Evolutionary conservation across 1,140 invertebrate genomes (phyloP), one percentile per base, ranked within the genome.

Genomic region (Physella acuta): DNA sequence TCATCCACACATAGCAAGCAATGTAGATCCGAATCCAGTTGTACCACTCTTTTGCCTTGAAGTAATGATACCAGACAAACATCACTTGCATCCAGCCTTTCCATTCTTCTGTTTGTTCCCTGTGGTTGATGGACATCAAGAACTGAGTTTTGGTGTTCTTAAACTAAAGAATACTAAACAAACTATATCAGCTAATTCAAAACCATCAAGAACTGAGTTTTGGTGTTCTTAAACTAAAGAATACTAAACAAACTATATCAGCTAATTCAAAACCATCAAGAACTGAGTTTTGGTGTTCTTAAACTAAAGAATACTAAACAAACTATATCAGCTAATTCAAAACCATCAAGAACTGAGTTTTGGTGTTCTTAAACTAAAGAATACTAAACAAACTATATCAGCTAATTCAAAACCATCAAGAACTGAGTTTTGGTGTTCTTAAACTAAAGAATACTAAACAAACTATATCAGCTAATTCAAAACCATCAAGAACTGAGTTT

Each of bases 51-150:
- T 72, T 73, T 36, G 79, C 79, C 2, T 74, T 75, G 68, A 81
- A 81, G 61, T 79, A 79, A 63, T 81, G 79, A 49, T 81, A 81
- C 78, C 78, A 79, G 0, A 81, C 78, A 66, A 81, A 81, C 75
- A 79, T 74, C 44, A 81, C 76, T 60, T 81, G 79, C 79, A 81
- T 81, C 76, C 78, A 81, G 39, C 79, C 79, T 67, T 81, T 81
- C 79, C 79, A 81, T 65, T 81, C 79, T 51, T 81, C 79, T 8
- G 79, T 81, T 68, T 79, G 78, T 37, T 78, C 74, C 53, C 79
- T 80, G 60, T 3, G 65, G 49, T 28, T 53, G n/a, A 20, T 44
- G 8, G 8, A 44, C 26, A 16, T 17, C 8, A n/a, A 1, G 8
- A 16, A 16, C 8, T 61, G 30, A 0, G 16, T 30, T 20, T 0